Conservation (phyloP, 1,140 invertebrate species). For the Lerema accius region DNA sequence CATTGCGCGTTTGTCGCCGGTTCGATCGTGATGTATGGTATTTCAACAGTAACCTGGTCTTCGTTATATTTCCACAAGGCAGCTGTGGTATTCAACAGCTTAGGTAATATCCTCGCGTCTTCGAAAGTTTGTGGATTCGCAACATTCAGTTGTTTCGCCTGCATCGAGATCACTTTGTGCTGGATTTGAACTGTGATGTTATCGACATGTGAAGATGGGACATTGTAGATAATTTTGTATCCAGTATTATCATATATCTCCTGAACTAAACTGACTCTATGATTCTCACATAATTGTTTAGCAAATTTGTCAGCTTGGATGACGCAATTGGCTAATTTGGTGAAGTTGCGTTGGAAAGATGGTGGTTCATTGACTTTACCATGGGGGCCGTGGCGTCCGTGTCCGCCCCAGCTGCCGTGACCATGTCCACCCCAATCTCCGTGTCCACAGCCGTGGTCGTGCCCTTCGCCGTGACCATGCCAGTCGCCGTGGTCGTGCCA, state of each 20-base stretch:
- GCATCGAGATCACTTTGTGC: conserved; percentile 28
- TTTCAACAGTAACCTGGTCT: conserved; percentile 2
- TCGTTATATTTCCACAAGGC: conserved; percentile 3
- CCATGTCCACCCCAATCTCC: too few species aligned
- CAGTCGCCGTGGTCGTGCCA: too few species aligned
- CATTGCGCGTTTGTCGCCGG: conserved; percentile 1
- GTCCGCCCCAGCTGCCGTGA: too few species aligned
- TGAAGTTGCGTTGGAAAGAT: background rate
- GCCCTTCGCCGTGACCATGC: too few species aligned
- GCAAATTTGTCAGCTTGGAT: conserved; percentile 5
- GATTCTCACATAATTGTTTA: background rate
- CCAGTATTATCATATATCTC: background rate
- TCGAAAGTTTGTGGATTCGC: background rate
- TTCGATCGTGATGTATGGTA: conserved; percentile 16
- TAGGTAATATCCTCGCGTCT: conserved; percentile 24
- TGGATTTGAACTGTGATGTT: conserved; percentile 26
- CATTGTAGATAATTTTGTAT: conserved; percentile 13
- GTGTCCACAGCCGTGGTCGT: too few species aligned
- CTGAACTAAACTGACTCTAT: background rate
- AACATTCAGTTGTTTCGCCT: conserved; percentile 4
- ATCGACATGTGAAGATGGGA: conserved; percentile 14
- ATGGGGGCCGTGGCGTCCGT: too few species aligned
- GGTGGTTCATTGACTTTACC: too few species aligned
- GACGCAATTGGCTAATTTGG: background rate
- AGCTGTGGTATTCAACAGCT: background rate